Evolutionary conservation across 2,113 vertebrate genomes (phyloP).

Genomic region (Amphilophus citrinellus): DNA sequence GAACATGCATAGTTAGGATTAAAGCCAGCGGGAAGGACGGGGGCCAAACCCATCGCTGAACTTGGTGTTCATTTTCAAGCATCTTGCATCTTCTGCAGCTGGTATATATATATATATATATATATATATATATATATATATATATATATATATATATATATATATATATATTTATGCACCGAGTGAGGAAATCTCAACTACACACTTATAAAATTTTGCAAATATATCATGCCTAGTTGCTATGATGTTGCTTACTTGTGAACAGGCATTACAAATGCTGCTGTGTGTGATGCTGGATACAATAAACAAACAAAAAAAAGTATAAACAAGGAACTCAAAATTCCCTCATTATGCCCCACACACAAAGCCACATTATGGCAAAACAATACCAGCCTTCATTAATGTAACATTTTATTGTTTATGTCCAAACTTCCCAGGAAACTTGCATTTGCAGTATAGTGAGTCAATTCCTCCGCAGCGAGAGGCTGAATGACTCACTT

Average conservation of each 20-base stretch:
- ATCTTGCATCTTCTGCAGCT: background rate
- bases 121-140: no score
- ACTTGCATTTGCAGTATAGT: background rate
- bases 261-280: background rate
- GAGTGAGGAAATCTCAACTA: background rate
- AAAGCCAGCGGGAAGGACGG: background rate
- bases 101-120: background rate
- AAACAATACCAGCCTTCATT: background rate
- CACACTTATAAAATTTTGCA: background rate
- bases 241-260: background rate
- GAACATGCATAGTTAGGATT: conserved; percentile 2
- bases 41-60: background rate
- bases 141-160: no score
- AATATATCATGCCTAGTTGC: background rate
- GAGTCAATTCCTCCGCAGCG: conserved; percentile 6
- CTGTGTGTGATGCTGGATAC: background rate
- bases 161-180: background rate
- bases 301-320: background rate
- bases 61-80: background rate
- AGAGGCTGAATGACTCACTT: background rate
- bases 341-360: background rate
- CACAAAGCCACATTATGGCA: background rate
- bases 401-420: background rate
- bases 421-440: background rate
- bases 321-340: conserved; percentile 2